Evolutionary conservation across 2,797 vertebrate genomes (phyloP).

Genomic region (Sorex maritimensis): DNA sequence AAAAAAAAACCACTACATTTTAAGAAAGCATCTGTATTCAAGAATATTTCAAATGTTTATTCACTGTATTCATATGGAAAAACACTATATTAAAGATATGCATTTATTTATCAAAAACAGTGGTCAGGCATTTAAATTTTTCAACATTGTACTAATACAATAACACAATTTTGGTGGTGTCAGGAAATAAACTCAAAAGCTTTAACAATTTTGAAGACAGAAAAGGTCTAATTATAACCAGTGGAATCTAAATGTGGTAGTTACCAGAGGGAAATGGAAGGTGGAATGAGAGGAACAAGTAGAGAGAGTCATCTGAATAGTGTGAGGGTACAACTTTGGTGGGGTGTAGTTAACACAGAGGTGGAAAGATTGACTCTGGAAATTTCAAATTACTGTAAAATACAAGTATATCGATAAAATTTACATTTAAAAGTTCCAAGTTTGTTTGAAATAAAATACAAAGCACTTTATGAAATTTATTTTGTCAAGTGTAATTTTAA

Average conservation of each 20-base stretch:
- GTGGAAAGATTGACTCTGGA: no score
- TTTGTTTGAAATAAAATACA: conserved; percentile 54
- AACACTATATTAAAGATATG: conserved; percentile 49
- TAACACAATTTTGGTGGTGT: conserved; percentile 56
- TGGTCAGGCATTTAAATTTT: conserved; percentile 11
- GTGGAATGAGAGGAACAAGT: background rate
- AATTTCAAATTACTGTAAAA: no score
- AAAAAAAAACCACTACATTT: conserved; percentile 42
- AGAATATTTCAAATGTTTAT: conserved; percentile 61
- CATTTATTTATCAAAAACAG: background rate
- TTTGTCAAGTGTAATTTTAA: conserved; percentile 50
- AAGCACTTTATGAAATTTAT: conserved; percentile 62
- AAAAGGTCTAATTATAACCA: no score
- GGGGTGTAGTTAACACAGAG: no score
- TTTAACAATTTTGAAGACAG: no score
- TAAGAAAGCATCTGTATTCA: conserved; percentile 8
- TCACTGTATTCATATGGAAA: conserved; percentile 55
- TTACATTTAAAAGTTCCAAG: background rate
- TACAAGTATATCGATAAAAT: no score
- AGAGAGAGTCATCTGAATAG: background rate
- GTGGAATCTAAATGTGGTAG: background rate
- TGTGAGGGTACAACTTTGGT: background rate
- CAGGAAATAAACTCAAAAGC: no score
- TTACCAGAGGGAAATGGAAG: background rate
- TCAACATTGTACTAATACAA: conserved; percentile 63